phyloP scores from a whole-genome alignment of 2,113 vertebrate genomes.

The Delphinapterus leucas region DNA sequence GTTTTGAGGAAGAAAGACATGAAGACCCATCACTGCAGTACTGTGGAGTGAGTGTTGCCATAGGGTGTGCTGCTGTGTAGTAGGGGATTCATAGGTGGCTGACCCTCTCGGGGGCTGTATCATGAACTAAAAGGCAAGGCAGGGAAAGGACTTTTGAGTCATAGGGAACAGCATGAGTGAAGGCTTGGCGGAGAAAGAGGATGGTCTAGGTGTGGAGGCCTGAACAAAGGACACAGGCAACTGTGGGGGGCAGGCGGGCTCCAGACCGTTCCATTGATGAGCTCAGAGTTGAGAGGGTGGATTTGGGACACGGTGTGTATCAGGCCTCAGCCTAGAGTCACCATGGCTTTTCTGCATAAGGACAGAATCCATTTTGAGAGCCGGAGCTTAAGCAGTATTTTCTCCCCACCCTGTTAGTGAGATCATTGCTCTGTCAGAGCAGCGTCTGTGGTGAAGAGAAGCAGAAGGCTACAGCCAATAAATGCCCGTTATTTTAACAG shows the following conservation, averaged over 20 bases:
- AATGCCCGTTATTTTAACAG: background rate
- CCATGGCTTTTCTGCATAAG: background rate
- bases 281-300: background rate
- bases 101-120: background rate
- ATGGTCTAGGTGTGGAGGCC: no score
- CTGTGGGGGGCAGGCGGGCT: background rate
- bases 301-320: background rate
- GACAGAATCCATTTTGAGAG: background rate
- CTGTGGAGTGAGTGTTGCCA: background rate
- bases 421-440: background rate
- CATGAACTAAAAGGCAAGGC: background rate
- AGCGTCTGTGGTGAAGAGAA: background rate
- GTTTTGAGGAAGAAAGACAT: background rate
- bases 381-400: background rate
- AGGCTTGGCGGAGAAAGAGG: background rate
- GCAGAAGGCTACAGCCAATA: background rate
- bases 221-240: fast-evolving
- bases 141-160: background rate
- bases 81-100: background rate
- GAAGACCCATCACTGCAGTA: background rate
- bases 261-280: background rate
- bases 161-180: background rate
- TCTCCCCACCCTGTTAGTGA: background rate
- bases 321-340: background rate
- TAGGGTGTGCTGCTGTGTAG: fast-evolving